phyloP scores from a whole-genome alignment of 2,797 vertebrate species.

The Sylvilagus floridanus region DNA sequence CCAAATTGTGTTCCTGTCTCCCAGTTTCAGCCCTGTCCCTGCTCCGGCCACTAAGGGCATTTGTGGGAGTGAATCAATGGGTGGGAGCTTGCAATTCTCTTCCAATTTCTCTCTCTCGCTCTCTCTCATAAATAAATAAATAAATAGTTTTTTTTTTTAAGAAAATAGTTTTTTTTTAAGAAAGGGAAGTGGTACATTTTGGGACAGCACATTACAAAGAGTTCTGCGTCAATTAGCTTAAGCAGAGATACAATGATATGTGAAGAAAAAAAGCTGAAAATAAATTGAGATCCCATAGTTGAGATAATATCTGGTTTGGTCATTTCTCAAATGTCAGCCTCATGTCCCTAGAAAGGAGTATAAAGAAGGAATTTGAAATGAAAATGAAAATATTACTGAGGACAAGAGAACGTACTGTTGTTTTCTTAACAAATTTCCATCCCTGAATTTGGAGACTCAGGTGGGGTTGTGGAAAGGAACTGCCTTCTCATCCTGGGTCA shows the following conservation, averaged over 20 bases:
- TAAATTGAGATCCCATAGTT: slow-evolving; percentile 5
- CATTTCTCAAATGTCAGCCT: slow-evolving; percentile 33
- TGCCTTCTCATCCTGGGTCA: neutral
- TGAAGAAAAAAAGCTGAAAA: slow-evolving; percentile 27
- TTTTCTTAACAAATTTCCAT: slow-evolving; percentile 33
- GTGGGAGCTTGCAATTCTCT: too few species aligned
- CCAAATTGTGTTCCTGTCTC: too few species aligned
- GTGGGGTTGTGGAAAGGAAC: neutral
- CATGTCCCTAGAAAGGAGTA: neutral
- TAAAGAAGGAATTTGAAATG: slow-evolving; percentile 44
- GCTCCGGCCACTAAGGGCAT: too few species aligned
- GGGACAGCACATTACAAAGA: slow-evolving; percentile 39
- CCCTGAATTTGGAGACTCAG: slow-evolving; percentile 20
- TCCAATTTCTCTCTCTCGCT: too few species aligned
- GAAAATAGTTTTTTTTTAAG: neutral
- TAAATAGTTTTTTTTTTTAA: neutral
- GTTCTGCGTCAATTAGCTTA: slow-evolving; percentile 14
- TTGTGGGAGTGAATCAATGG: too few species aligned
- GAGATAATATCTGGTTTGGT: slow-evolving; percentile 25
- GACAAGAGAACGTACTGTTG: neutral
- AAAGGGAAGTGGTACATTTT: neutral
- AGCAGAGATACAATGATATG: slow-evolving; percentile 34
- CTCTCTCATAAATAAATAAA: too few species aligned
- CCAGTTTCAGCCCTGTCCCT: too few species aligned
- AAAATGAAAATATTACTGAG: slow-evolving; percentile 30